These are phyloP conservation scores for Heliconius charithonia DNA, from an alignment of 2,888 invertebrate genomes.

Conservation along the genomic window DNA sequence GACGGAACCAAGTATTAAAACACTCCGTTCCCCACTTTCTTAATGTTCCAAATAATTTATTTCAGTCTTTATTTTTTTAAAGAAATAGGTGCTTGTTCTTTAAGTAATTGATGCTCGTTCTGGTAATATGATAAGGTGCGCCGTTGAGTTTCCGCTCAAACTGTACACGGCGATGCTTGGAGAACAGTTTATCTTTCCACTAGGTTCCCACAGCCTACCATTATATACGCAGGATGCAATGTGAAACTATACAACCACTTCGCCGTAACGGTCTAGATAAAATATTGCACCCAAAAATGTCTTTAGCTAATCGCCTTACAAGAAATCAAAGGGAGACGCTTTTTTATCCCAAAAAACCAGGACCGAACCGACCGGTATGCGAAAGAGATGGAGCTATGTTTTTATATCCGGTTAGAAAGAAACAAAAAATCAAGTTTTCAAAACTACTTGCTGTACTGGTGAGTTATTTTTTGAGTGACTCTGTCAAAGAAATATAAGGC, in stretches of 20 bases:
- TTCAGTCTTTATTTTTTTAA: too few relatives aligned
- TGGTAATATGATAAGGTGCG: too few relatives aligned
- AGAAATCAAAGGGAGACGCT: background rate
- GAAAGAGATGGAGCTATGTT: conserved; percentile 4
- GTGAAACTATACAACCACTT: background rate
- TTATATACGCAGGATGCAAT: too few relatives aligned
- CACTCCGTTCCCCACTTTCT: too few relatives aligned
- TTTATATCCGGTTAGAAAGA: background rate
- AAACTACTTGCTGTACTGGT: background rate
- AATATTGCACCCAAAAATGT: conserved; percentile 12
- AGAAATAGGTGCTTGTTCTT: too few relatives aligned
- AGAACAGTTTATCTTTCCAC: too few relatives aligned
- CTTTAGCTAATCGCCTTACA: conserved; percentile 9
- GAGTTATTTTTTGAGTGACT: conserved; percentile 5
- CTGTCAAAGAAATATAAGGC: background rate
- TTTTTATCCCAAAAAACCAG: background rate
- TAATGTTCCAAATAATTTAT: too few relatives aligned
- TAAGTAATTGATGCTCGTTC: too few relatives aligned
- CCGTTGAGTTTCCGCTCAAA: too few relatives aligned
- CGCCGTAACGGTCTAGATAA: background rate
- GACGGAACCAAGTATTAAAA: background rate
- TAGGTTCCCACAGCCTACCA: too few relatives aligned
- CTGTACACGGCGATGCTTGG: too few relatives aligned
- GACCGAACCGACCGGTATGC: conserved; percentile 4
- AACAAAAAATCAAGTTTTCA: conserved; percentile 5